A percentile compares a stretch with the other conserved stretches of the same genome.
These are phyloP conservation scores for Stigmatopora nigra DNA, from an alignment of 2,113 vertebrate genomes.

Conservation along the genomic window DNA sequence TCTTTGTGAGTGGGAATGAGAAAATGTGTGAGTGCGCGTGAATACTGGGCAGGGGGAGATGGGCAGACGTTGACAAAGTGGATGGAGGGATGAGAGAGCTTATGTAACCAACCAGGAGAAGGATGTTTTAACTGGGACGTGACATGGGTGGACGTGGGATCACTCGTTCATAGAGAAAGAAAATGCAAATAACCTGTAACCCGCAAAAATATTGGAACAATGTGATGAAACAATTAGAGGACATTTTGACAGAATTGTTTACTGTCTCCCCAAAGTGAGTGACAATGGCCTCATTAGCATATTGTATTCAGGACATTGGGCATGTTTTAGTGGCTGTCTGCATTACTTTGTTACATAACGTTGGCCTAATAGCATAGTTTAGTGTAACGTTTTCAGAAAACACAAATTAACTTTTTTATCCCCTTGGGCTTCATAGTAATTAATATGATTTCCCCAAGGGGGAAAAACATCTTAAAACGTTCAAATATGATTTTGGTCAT, in stretches of 20 bases:
- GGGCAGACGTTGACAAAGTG: neutral
- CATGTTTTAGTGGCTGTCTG: neutral
- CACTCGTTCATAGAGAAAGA: neutral
- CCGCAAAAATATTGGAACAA: conserved; percentile 18
- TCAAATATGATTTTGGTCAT: no score
- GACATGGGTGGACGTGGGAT: conserved; percentile 7
- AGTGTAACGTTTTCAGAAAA: no score
- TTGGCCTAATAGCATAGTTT: no score
- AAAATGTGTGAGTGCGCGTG: neutral
- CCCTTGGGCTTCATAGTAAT: no score
- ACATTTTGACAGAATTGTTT: conserved; percentile 14
- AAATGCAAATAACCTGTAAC: no score
- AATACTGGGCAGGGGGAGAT: neutral
- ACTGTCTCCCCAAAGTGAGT: neutral
- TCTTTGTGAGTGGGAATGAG: conserved; percentile 36
- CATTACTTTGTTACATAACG: neutral
- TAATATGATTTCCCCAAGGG: no score
- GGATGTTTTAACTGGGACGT: conserved; percentile 16
- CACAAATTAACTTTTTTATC: no score
- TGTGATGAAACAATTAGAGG: conserved; percentile 18
- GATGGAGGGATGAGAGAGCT: conserved; percentile 1
- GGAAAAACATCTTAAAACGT: no score
- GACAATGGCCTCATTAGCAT: neutral
- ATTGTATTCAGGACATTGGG: neutral
- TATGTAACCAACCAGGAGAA: conserved; percentile 9